phyloP scores from a whole-genome alignment of 2,888 invertebrate genomes.

The Tenodera sinensis region DNA sequence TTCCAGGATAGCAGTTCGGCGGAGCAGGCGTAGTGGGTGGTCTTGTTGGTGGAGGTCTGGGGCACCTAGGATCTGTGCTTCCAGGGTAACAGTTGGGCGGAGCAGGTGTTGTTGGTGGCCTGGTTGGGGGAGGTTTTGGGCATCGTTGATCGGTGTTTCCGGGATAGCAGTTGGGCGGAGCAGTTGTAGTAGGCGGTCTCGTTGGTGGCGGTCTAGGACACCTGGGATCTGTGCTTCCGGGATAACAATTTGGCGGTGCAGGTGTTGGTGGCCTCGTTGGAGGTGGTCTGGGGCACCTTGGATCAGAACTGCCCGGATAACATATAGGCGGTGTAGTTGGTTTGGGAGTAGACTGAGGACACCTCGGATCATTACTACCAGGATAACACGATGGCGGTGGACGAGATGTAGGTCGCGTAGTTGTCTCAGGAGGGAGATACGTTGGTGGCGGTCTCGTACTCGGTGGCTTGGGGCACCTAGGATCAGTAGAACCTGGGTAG shows the following conservation, averaged over 20 bases:
- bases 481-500: conserved; percentile 35
- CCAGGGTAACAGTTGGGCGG: conserved; percentile 38
- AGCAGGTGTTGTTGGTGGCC: conserved; percentile 30
- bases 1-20: conserved; percentile 40
- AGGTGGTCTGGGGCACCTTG: background rate
- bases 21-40: conserved; percentile 12
- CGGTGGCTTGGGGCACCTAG: conserved; percentile 26
- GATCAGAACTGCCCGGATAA: background rate
- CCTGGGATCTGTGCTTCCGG: conserved; percentile 28
- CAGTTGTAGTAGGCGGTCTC: background rate
- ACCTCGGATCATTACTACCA: conserved; percentile 30
- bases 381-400: conserved; percentile 34
- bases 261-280: background rate
- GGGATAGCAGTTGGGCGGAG: background rate
- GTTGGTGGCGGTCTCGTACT: conserved; percentile 37
- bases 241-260: conserved; percentile 27
- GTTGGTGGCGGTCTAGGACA: conserved; percentile 31
- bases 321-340: background rate
- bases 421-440: conserved; percentile 40
- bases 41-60: conserved; percentile 20
- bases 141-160: background rate
- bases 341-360: conserved; percentile 26
- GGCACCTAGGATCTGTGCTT: conserved; percentile 39
- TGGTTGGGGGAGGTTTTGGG: conserved; percentile 39
- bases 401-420: conserved; percentile 36